phyloP scores from a whole-genome alignment of 2,113 vertebrate genomes.

The Zosterops borbonicus region DNA sequence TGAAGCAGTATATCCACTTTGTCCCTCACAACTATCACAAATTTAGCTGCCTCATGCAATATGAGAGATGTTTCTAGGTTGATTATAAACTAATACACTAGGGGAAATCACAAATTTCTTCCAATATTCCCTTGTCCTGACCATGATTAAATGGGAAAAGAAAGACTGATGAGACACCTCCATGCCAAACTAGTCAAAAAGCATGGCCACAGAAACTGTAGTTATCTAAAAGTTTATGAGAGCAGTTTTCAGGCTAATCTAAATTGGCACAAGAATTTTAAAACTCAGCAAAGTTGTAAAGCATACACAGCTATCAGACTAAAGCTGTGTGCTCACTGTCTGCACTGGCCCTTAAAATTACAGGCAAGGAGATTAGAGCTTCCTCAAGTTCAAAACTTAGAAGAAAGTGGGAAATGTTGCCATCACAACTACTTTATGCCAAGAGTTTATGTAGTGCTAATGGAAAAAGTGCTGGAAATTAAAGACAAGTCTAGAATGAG shows the following conservation, averaged over 20 bases:
- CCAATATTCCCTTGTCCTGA: background rate
- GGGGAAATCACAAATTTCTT: background rate
- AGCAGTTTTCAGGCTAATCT: constrained; percentile 4
- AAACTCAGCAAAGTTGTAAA: background rate
- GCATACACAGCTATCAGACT: background rate
- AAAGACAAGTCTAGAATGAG: background rate
- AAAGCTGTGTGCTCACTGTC: background rate
- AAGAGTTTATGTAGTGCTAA: background rate
- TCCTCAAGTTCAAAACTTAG: background rate
- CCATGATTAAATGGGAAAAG: background rate
- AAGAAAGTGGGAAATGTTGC: background rate
- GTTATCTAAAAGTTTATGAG: background rate
- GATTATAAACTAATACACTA: background rate
- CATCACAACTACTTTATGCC: background rate
- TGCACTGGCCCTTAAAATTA: background rate
- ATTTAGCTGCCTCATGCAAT: background rate
- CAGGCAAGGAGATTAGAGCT: background rate
- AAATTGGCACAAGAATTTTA: background rate
- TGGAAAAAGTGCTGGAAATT: constrained; percentile 8
- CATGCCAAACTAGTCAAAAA: background rate
- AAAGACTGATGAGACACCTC: background rate
- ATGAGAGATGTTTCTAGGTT: background rate
- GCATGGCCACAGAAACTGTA: background rate
- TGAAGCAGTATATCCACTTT: background rate
- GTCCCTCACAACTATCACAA: background rate